Base-by-base conservation (phyloP, 2,888 invertebrate genomes). In the Lydus trimaculatus region DNA sequence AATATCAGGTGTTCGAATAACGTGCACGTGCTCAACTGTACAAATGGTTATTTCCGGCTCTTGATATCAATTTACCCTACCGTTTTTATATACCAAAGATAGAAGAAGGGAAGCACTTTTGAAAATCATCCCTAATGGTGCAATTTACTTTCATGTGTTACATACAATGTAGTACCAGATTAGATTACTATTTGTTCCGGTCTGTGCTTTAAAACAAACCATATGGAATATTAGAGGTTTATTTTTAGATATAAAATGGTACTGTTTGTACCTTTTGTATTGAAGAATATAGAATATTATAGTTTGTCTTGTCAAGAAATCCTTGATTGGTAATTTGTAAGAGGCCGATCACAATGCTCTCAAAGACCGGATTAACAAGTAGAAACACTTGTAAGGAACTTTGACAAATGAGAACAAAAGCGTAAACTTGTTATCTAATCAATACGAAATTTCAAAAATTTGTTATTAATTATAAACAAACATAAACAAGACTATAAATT, bases 1-100 rank as follows among this genome's bases (percentile, higher is more conserved):
- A 43, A 36, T 69, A 72, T 78, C 78, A 78, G 77, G 78, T 77
- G 78, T 77, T 74, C 75, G 69, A 71, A 64, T 70, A 2, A 4
- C 56, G 69, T 78, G 77, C 80, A 79, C 79, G 80, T 79, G 79
- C 79, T 76, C 70, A 60, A 48, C 67, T 63, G 67, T 70, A 76
- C 78, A 79, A 80, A 79, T 76, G 77, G 73, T 76, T 79, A 76
- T 77, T 79, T 80, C 80, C 80, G 79, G 79, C 71, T 70, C 71
- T 67, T 20, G 48, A 69, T 72, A 76, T 80, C 75, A 69, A 64
- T 70, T 78, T 78, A 72, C 77, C 28, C 2, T 59, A 63, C 58
- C 65, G 48, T 33, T 28, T 59, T 33, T 59, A 3, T 58, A 31
- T 9, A 59, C 13, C 9, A 8, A 20, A 58, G 5, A 17, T 48